Percentiles rank a stretch among this genome's conserved stretches.
These are phyloP conservation scores for Elanoides forficatus DNA, from an alignment of 2,113 vertebrate species.

Conservation along the genomic window DNA sequence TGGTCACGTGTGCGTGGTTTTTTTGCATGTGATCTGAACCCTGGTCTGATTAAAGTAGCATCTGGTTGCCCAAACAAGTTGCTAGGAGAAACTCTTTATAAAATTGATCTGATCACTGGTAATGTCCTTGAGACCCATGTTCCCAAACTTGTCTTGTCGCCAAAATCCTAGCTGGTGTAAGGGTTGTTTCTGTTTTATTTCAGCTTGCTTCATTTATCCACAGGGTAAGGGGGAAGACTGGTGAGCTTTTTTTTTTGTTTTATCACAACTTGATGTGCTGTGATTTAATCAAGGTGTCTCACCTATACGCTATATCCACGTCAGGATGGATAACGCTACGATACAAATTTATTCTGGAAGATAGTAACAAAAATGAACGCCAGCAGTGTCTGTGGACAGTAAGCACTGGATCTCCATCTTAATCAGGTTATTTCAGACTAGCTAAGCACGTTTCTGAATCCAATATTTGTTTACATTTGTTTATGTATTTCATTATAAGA, in stretches of 20 bases:
- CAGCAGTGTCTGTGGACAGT: not conserved
- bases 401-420: not conserved
- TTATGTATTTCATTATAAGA: not conserved
- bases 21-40: not conserved
- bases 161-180: not conserved
- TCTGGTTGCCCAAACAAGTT: not conserved
- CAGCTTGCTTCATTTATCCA: not conserved
- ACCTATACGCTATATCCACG: not conserved
- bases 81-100: not conserved
- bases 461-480: not conserved
- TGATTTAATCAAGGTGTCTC: slow-evolving; percentile 13
- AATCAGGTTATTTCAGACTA: not conserved
- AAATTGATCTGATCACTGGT: not conserved
- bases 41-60: not conserved
- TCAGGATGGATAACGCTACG: not conserved
- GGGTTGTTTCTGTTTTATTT: not conserved
- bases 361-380: not conserved
- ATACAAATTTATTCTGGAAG: not conserved
- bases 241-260: not conserved
- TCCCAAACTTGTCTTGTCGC: not conserved
- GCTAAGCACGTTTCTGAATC: not conserved
- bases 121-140: not conserved
- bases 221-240: not conserved
- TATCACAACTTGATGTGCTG: not conserved
- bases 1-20: not conserved